Base-by-base conservation (phyloP, 2,888 invertebrate species). In the Bembecia ichneumoniformis region DNA sequence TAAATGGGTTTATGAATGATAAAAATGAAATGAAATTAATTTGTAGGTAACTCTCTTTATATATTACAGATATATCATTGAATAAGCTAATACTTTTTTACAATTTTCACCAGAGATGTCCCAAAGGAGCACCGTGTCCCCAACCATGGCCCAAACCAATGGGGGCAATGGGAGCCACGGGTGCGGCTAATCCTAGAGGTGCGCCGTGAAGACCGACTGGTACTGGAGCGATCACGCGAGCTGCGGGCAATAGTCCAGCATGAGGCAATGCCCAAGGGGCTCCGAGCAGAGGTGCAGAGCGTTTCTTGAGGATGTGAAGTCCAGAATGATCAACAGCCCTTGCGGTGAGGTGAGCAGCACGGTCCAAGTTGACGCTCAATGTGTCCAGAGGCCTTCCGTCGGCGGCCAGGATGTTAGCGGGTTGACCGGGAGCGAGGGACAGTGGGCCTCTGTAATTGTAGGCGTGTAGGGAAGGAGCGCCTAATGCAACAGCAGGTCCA, bases 361-460 rank as follows among this genome's bases (percentile, higher is more conserved):
- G 82, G 63, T 86, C 86, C 58, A 82, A 63, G 64, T 86, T 86
- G 40, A 87, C 87, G 55, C 81, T 83, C 40, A 86, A 67, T 48
- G 87, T 87, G 55, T 87, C 87, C 44, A 87, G 65, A 1, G 87
- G 87, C 61, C 83, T 82, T 64, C 87, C 86, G 55, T 83, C 84
- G 46, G 80, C 72, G 47, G 82, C 82, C 55, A 83, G 55, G 52
- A 87, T 78, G 66, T 71, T 79, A 56, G 87, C 87, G 47, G 87
- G 87, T 58, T 84, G 83, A 20, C 81, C 77, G 36, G 82, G 84
- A 47, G 77, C 77, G 15, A 84, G 74, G 1, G 87, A 87, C 46
- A 83, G 66, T 0, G 84, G 84, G n/a, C 77, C 82, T 54, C 80
- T 75, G 68, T 82, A 83, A 74, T 83, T 84, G 63, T 71, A 67